phyloP scores from a whole-genome alignment of 1,140 invertebrate species.

The Drosophila ercepeae region DNA sequence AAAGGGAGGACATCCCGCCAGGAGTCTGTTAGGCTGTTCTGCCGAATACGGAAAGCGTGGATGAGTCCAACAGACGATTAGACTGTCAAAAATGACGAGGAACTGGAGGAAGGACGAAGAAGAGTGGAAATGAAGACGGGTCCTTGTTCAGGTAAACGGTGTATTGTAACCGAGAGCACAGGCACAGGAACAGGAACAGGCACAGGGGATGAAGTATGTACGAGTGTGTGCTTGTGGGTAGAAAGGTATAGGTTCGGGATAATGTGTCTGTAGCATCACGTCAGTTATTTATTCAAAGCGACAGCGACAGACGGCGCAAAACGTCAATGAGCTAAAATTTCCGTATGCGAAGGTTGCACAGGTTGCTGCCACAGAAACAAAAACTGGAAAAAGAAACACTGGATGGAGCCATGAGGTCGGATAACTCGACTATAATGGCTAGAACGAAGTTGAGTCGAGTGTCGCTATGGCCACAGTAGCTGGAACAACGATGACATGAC shows the following conservation, averaged over 20 bases:
- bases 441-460: slow-evolving; percentile 8
- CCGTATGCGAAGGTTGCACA: slow-evolving; percentile 58
- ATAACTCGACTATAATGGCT: slow-evolving; percentile 20
- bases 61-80: slow-evolving; percentile 52
- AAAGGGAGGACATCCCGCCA: slow-evolving; percentile 10
- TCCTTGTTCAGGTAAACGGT: slow-evolving; percentile 31
- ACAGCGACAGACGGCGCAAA: slow-evolving; percentile 73
- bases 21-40: slow-evolving; percentile 39
- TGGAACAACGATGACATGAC: slow-evolving; percentile 60
- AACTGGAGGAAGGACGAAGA: background rate
- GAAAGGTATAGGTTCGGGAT: slow-evolving; percentile 38
- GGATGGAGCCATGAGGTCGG: slow-evolving; percentile 2
- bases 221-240: background rate
- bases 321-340: slow-evolving; percentile 78
- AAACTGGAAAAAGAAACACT: slow-evolving; percentile 24
- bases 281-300: slow-evolving; percentile 81
- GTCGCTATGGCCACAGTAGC: slow-evolving; percentile 34
- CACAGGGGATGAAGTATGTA: background rate
- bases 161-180: slow-evolving; percentile 45
- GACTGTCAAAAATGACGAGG: slow-evolving; percentile 45
- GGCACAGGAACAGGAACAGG: background rate
- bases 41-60: slow-evolving; percentile 23
- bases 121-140: slow-evolving; percentile 4
- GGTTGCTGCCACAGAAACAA: slow-evolving; percentile 26
- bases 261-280: slow-evolving; percentile 76